Evolutionary conservation across 2,113 vertebrate species (phyloP).

Genomic region (Leucopsar rothschildi): DNA sequence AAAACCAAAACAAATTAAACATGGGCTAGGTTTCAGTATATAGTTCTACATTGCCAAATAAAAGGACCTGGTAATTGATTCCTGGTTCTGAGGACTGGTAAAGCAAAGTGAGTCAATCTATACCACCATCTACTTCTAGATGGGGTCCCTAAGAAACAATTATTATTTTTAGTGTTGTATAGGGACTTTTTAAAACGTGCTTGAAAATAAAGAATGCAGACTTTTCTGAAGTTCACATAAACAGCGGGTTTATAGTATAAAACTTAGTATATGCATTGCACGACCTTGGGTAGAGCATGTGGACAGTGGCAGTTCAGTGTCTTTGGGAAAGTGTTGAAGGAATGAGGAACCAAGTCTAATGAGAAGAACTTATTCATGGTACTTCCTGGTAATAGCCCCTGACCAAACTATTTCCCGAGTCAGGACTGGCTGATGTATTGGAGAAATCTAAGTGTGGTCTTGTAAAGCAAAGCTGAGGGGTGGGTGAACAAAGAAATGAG

Average conservation of each 20-base stretch:
- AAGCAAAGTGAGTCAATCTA: not conserved
- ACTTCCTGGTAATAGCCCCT: not conserved
- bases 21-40: not conserved
- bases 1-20: not conserved
- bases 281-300: not conserved
- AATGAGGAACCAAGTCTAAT: not conserved
- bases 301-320: not conserved
- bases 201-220: not conserved
- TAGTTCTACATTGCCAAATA: not conserved
- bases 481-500: not conserved
- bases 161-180: not conserved
- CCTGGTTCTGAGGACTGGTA: not conserved
- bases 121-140: not conserved
- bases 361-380: not conserved
- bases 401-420: not conserved
- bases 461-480: not conserved
- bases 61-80: not conserved
- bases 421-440: not conserved
- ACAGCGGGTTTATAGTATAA: not conserved
- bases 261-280: not conserved
- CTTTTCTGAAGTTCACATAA: not conserved
- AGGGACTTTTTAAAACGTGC: rapidly evolving
- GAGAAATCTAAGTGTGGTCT: not conserved
- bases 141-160: not conserved
- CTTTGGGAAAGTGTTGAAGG: not conserved